Evolutionary conservation across 1,140 invertebrate species (phyloP), one percentile per base, ranked within the genome.

Genomic region (Oreohelix idahoensis): DNA sequence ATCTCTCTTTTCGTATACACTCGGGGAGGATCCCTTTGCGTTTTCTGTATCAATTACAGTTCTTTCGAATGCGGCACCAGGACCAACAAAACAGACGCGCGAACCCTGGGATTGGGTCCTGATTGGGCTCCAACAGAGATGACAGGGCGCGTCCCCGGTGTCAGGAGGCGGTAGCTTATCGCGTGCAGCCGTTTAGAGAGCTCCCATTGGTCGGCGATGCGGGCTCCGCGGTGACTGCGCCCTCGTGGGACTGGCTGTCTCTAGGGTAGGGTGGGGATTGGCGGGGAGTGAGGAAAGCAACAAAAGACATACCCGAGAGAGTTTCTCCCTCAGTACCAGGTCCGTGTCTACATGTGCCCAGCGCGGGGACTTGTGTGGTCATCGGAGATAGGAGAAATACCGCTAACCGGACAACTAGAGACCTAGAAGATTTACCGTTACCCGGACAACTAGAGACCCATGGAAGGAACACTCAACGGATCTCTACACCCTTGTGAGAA

Each of bases 241-340:
- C 78, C 88, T 87, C 88, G 82, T 80, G 86, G 87, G 86, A 88
- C 84, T 81, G 73, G 20, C 51, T 71, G 78, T 79, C 71, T 86
- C 88, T 84, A 79, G 84, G 71, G 90, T 89, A 87, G 88, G 83
- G 84, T 70, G 85, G 83, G 84, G 86, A 86, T 88, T 87, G 87
- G 86, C 85, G 73, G 76, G 86, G 87, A 88, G 89, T 88, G 88
- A 82, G 84, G 87, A 90, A 89, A 88, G 88, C 90, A 91, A 91
- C 90, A 91, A 91, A 91, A 90, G 88, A 85, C 83, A 85, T 88
- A 88, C 90, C 89, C 88, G 86, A 85, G 90, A 89, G 89, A 89
- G 83, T 89, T 86, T 77, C 69, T 69, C 81, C 86, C 88, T 87
- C 86, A 87, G 87, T 86, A 85, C 84, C 86, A 79, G 84, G 53